Percentiles rank a stretch among this genome's conserved stretches.
phyloP scores from a whole-genome alignment of 2,113 vertebrate genomes.

The Channa argus region DNA sequence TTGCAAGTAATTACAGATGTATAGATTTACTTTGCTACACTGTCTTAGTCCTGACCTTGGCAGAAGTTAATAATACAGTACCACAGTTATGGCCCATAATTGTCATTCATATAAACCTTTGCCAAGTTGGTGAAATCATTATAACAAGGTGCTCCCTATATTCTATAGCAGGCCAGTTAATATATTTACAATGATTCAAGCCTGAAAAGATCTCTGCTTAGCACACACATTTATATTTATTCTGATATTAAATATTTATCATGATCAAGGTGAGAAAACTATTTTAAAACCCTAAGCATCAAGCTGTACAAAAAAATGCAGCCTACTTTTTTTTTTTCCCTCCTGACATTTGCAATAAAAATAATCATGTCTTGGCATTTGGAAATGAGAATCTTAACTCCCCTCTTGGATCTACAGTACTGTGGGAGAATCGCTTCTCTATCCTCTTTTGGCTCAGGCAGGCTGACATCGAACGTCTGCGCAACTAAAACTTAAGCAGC shows the following conservation, averaged over 20 bases:
- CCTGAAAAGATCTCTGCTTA: slow-evolving; percentile 19
- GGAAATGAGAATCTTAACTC: slow-evolving; percentile 59
- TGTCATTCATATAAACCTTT: too few relatives aligned
- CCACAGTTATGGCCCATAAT: too few relatives aligned
- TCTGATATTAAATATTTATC: slow-evolving; percentile 48
- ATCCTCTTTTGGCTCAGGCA: slow-evolving; percentile 49
- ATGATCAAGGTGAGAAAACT: slow-evolving; percentile 52
- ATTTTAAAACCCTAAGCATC: slow-evolving; percentile 59
- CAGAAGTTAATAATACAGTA: not conserved
- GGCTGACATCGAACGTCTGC: slow-evolving; percentile 37
- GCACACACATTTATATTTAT: slow-evolving; percentile 40
- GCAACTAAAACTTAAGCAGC: slow-evolving; percentile 38
- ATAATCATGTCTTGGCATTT: slow-evolving; percentile 68
- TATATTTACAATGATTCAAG: not conserved
- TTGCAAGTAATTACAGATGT: slow-evolving; percentile 21
- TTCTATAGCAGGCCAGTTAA: not conserved
- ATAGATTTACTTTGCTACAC: not conserved
- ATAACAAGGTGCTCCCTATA: not conserved
- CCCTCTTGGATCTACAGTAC: slow-evolving; percentile 38
- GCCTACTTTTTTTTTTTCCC: slow-evolving; percentile 24
- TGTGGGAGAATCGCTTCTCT: slow-evolving; percentile 34
- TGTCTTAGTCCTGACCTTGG: slow-evolving; percentile 6
- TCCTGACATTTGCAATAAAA: slow-evolving; percentile 69
- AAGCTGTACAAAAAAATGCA: slow-evolving; percentile 48
- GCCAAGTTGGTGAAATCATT: not conserved